A percentile compares a stretch with the other conserved stretches of the same genome.
Conservation (phyloP, 2,113 vertebrate genomes). For the Caranx melampygus region DNA sequence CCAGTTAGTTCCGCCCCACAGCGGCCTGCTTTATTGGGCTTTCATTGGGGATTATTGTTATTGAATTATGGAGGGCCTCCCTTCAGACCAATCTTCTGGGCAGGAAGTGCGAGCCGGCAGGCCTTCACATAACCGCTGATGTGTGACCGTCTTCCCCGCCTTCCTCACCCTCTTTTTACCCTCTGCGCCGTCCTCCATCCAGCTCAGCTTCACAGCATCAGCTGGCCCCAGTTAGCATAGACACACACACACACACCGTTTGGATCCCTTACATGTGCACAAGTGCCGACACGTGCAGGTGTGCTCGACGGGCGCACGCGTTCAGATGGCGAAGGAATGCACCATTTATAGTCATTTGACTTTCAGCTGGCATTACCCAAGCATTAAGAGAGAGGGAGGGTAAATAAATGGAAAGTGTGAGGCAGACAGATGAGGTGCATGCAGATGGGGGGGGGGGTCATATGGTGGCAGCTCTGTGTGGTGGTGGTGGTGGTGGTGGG, state of each 20-base stretch:
- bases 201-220: slow-evolving; percentile 29
- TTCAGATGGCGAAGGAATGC: slow-evolving; percentile 46
- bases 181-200: slow-evolving; percentile 3
- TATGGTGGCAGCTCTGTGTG: slow-evolving; percentile 31
- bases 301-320: background rate
- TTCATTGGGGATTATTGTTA: slow-evolving; percentile 85
- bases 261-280: slow-evolving; percentile 19
- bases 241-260: background rate
- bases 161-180: slow-evolving; percentile 4
- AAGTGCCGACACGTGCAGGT: slow-evolving; percentile 16
- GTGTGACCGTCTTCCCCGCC: slow-evolving; percentile 58
- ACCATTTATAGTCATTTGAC: slow-evolving; percentile 67
- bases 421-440: slow-evolving; percentile 57
- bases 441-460: slow-evolving; percentile 21
- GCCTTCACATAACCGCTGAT: slow-evolving; percentile 63
- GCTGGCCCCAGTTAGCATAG: slow-evolving; percentile 28
- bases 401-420: slow-evolving; percentile 52
- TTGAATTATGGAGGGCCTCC: slow-evolving; percentile 84
- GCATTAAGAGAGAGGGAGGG: slow-evolving; percentile 36
- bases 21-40: slow-evolving; percentile 74
- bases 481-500: background rate
- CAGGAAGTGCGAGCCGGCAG: slow-evolving; percentile 67
- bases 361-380: slow-evolving; percentile 51
- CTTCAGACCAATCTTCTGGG: slow-evolving; percentile 50
- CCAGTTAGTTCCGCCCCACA: slow-evolving; percentile 76